phyloP scores from a whole-genome alignment of 2,888 invertebrate genomes.

The Caenorhabditis afra region DNA sequence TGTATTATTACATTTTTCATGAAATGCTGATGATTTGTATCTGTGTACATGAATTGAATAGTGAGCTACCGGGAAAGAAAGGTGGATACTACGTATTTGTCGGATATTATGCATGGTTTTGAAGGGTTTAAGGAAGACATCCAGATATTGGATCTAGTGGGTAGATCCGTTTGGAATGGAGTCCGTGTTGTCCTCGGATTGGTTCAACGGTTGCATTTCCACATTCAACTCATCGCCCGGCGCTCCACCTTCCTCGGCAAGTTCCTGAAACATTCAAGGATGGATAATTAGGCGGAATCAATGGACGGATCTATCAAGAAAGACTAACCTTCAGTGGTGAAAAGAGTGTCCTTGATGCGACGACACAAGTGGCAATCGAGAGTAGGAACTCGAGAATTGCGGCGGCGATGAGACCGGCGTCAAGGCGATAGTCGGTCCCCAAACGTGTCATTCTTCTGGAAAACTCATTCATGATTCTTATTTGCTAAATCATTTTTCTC shows the following conservation, averaged over 20 bases:
- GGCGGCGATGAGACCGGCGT: conserved; percentile 73
- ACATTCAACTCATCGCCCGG: conserved; percentile 37
- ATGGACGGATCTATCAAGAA: conserved; percentile 13
- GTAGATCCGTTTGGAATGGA: conserved; percentile 44
- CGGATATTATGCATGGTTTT: conserved; percentile 25
- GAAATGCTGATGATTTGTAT: conserved; percentile 39
- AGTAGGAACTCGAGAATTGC: conserved; percentile 71
- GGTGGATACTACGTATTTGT: conserved; percentile 13
- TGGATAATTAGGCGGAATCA: not conserved
- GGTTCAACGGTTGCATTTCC: conserved; percentile 56
- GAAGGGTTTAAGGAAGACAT: too few species aligned
- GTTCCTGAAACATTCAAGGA: conserved; percentile 40
- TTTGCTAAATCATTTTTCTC: too few species aligned
- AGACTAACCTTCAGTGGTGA: conserved; percentile 59
- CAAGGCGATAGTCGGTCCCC: conserved; percentile 77
- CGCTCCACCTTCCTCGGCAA: conserved; percentile 31
- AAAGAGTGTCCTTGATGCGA: conserved; percentile 66
- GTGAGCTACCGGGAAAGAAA: conserved; percentile 27
- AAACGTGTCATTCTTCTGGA: conserved; percentile 75
- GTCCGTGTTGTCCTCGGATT: conserved; percentile 42
- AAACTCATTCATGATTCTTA: too few species aligned
- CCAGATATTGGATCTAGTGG: conserved; percentile 11
- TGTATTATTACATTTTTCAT: conserved; percentile 32
- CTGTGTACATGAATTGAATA: conserved; percentile 46
- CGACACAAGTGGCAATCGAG: conserved; percentile 66